Conservation (phyloP, 2,888 invertebrate species). For the Amblyteles armatorius region DNA sequence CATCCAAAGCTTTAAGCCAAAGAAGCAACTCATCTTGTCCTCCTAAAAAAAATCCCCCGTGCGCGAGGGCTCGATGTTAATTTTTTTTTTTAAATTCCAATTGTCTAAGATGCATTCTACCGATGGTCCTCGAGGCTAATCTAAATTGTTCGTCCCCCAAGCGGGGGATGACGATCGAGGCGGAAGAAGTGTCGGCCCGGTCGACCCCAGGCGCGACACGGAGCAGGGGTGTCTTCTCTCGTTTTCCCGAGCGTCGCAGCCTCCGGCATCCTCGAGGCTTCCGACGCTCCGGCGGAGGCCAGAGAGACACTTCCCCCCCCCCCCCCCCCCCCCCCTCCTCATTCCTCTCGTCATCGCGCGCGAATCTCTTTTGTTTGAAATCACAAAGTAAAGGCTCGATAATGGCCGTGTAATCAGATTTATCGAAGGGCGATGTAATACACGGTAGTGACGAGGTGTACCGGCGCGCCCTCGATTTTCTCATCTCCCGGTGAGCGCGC, state of each 20-base stretch:
- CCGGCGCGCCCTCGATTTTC: constrained; percentile 58
- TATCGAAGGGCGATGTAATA: constrained; percentile 69
- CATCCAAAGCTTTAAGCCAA: background rate
- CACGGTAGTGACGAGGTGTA: constrained; percentile 70
- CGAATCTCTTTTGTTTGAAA: constrained; percentile 76
- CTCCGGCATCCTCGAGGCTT: constrained; percentile 46
- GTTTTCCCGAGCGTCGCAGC: constrained; percentile 55
- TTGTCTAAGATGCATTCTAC: constrained; percentile 29
- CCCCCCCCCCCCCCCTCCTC: constrained; percentile 37
- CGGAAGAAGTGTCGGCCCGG: constrained; percentile 80
- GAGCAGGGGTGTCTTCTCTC: constrained; percentile 23
- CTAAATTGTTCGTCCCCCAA: constrained; percentile 85
- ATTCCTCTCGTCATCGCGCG: constrained; percentile 28
- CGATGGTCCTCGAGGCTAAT: constrained; percentile 78
- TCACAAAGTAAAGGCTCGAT: constrained; percentile 75
- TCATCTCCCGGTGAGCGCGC: background rate
- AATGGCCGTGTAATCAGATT: constrained; percentile 75
- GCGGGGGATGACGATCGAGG: constrained; percentile 78
- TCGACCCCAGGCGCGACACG: constrained; percentile 60
- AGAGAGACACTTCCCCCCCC: constrained; percentile 51
- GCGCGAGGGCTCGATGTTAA: constrained; percentile 3
- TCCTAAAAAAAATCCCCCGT: constrained; percentile 35
- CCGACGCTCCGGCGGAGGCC: constrained; percentile 39
- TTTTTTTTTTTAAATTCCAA: background rate
- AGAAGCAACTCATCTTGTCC: background rate